These are phyloP conservation scores for Drosophila niveifrons DNA, from an alignment of 2,888 invertebrate species.

Conservation along the genomic window DNA sequence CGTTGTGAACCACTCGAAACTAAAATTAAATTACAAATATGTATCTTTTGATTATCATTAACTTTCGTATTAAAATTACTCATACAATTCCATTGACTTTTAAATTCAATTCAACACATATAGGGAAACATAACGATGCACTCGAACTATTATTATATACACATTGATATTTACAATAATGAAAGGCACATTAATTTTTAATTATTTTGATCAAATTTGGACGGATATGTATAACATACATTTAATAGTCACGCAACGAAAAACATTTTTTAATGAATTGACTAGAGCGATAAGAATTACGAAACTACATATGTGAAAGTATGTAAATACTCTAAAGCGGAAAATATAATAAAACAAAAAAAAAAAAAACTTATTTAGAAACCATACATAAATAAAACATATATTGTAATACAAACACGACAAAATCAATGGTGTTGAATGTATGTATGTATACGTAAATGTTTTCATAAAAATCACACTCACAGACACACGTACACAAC, in stretches of 20 bases:
- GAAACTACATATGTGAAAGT: slow-evolving; percentile 62
- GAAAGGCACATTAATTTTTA: slow-evolving; percentile 38
- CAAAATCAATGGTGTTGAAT: slow-evolving; percentile 40
- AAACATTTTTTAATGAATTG: slow-evolving; percentile 42
- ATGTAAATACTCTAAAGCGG: slow-evolving; percentile 54
- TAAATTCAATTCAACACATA: slow-evolving; percentile 14
- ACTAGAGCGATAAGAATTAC: slow-evolving; percentile 52
- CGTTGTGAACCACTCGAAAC: slow-evolving; percentile 14
- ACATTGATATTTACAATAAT: slow-evolving; percentile 42
- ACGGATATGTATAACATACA: slow-evolving; percentile 41
- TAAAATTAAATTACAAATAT: background rate
- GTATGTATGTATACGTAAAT: slow-evolving; percentile 63
- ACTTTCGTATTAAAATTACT: slow-evolving; percentile 20
- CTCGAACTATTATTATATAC: slow-evolving; percentile 37
- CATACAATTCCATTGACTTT: slow-evolving; percentile 26
- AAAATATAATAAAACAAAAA: slow-evolving; percentile 32
- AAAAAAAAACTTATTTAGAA: slow-evolving; percentile 34
- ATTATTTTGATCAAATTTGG: slow-evolving; percentile 35
- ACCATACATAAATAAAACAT: slow-evolving; percentile 10
- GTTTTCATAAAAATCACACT: slow-evolving; percentile 66
- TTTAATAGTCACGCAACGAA: slow-evolving; percentile 63
- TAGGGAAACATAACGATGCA: slow-evolving; percentile 14
- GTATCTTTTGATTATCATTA: slow-evolving; percentile 16
- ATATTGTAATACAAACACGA: slow-evolving; percentile 33
- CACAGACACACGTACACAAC: slow-evolving; percentile 27